Conservation (phyloP, 1,140 invertebrate genomes). For the Trichogramma pretiosum region DNA sequence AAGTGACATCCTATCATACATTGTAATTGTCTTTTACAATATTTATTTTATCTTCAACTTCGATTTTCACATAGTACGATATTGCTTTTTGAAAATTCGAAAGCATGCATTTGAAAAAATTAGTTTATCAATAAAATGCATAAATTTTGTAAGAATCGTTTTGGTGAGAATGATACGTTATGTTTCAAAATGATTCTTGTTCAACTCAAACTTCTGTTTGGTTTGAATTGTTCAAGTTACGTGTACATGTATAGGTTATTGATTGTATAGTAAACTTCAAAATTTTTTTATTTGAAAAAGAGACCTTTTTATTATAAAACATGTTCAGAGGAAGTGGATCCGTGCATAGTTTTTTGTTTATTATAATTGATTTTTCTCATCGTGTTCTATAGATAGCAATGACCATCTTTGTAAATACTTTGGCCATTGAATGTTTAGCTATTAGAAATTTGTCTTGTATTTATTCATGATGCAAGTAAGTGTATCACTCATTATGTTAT, state of each 20-base stretch:
- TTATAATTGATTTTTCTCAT: too few relatives aligned
- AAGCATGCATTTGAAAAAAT: conserved; percentile 1
- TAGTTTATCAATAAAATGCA: neutral
- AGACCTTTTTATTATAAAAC: conserved; percentile 1
- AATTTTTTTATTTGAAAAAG: conserved; percentile 10
- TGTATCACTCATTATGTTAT: conserved; percentile 8
- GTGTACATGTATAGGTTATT: too few relatives aligned
- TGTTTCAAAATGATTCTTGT: conserved; percentile 1
- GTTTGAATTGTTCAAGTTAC: neutral
- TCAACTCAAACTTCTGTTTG: neutral
- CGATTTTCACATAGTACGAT: neutral
- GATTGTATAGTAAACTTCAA: too few relatives aligned
- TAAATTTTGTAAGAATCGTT: conserved; percentile 3
- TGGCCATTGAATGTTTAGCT: conserved; percentile 8
- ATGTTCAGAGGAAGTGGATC: conserved; percentile 2
- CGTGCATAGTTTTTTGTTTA: conserved; percentile 1
- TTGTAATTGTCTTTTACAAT: neutral
- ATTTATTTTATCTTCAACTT: neutral
- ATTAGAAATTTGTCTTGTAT: conserved; percentile 11
- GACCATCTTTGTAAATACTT: conserved; percentile 12
- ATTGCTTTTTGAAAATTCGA: conserved; percentile 2
- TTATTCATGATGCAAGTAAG: conserved; percentile 6
- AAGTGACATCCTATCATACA: neutral
- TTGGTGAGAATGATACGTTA: neutral
- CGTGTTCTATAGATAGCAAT: neutral